Percentiles rank a stretch among this genome's conserved stretches.
These are phyloP conservation scores for Epinotia bilunana DNA, from an alignment of 2,888 invertebrate genomes.

Conservation along the genomic window DNA sequence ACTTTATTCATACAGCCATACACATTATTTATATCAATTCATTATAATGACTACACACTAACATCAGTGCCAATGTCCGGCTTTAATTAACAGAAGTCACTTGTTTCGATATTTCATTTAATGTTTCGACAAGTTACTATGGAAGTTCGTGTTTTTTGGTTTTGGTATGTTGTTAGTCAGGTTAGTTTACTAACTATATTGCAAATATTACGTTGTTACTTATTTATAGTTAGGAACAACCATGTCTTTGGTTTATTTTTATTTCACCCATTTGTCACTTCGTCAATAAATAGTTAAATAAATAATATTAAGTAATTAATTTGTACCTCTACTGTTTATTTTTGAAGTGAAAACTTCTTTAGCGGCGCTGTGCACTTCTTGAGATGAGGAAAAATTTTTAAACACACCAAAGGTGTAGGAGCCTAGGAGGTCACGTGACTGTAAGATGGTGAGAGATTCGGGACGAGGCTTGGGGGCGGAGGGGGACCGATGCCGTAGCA, in stretches of 20 bases:
- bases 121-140: constrained; percentile 45
- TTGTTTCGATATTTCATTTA: constrained; percentile 28
- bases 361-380: no score
- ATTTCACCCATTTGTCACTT: constrained; percentile 49
- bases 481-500: no score
- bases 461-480: no score
- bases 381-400: no score
- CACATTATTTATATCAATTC: not conserved
- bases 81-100: not conserved
- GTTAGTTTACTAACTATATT: constrained; percentile 26
- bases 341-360: no score
- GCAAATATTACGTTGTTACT: constrained; percentile 3
- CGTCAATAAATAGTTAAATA: constrained; percentile 21
- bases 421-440: no score
- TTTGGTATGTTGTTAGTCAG: constrained; percentile 20
- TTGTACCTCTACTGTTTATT: constrained; percentile 26
- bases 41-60: not conserved
- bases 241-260: constrained; percentile 31
- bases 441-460: no score
- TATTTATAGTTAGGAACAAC: constrained; percentile 41
- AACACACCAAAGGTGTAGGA: no score
- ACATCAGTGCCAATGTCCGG: not conserved
- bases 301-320: constrained; percentile 30
- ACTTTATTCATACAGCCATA: not conserved
- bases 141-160: constrained; percentile 41